phyloP scores from a whole-genome alignment of 2,797 vertebrate species.

The Argentina silus region DNA sequence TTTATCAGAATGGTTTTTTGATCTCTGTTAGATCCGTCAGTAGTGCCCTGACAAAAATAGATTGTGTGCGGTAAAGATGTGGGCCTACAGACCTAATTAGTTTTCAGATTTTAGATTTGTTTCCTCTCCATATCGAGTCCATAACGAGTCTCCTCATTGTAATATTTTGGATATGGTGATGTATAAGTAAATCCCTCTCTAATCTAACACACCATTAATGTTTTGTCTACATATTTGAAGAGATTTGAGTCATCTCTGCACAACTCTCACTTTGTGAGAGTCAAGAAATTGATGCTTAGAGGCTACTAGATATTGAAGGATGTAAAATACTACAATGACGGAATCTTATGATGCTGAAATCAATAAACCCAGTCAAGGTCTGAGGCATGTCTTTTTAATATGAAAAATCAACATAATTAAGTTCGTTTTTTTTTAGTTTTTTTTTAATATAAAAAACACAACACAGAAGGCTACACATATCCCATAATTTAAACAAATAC shows the following conservation, averaged over 20 bases:
- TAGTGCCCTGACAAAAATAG: slow-evolving; percentile 33
- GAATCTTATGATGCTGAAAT: background rate
- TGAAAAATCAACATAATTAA: background rate
- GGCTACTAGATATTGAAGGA: background rate
- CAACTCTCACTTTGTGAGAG: background rate
- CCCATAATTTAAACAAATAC: slow-evolving; percentile 92
- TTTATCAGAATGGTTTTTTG: slow-evolving; percentile 43
- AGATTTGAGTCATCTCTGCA: background rate
- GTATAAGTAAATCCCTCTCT: no score
- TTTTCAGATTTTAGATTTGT: background rate
- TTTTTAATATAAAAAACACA: no score
- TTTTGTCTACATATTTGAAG: background rate
- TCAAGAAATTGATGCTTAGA: no score
- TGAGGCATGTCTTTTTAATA: background rate
- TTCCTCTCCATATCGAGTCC: background rate
- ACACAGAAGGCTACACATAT: slow-evolving; percentile 87
- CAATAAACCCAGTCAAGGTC: background rate
- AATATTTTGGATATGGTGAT: no score
- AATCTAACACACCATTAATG: background rate
- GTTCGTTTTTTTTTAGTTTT: background rate
- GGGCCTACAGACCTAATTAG: slow-evolving; percentile 30
- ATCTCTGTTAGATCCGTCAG: slow-evolving; percentile 43
- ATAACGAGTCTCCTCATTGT: no score
- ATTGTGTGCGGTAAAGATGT: slow-evolving; percentile 18
- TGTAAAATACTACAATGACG: background rate